Percentiles rank a stretch among this genome's conserved stretches.
These are phyloP conservation scores for Drosophila rubida DNA, from an alignment of 2,888 invertebrate species.

Conservation along the genomic window DNA sequence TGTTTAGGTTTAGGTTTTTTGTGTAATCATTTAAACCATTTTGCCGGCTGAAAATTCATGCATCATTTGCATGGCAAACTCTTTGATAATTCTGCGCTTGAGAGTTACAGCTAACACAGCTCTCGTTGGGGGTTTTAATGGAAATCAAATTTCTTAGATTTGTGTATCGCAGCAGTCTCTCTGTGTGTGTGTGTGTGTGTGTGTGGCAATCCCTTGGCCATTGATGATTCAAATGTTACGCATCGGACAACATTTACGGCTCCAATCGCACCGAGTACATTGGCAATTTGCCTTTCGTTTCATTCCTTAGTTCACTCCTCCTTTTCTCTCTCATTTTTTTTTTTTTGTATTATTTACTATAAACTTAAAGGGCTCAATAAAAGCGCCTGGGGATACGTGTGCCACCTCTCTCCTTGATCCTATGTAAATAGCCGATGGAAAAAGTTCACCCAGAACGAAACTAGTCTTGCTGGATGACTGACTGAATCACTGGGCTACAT, in stretches of 20 bases:
- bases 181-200: background rate
- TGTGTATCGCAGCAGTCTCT: conserved; percentile 4
- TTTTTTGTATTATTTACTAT: conserved; percentile 72
- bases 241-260: conserved; percentile 56
- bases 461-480: conserved; percentile 46
- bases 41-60: conserved; percentile 48
- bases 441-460: conserved; percentile 27
- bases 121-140: conserved; percentile 48
- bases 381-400: conserved; percentile 69
- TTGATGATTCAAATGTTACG: conserved; percentile 66
- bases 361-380: conserved; percentile 78
- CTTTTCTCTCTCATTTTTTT: background rate
- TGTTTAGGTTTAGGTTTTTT: background rate
- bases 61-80: conserved; percentile 67
- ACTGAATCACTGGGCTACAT: conserved; percentile 42
- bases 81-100: conserved; percentile 44
- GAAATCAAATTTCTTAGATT: conserved; percentile 66
- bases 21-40: conserved; percentile 3
- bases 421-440: conserved; percentile 61
- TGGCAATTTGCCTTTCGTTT: conserved; percentile 64
- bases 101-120: conserved; percentile 17
- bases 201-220: conserved; percentile 47
- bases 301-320: conserved; percentile 29
- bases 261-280: conserved; percentile 46
- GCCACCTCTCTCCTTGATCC: conserved; percentile 63